These are phyloP conservation scores for Acrobasis repandana DNA, from an alignment of 2,888 invertebrate species.

Conservation along the genomic window DNA sequence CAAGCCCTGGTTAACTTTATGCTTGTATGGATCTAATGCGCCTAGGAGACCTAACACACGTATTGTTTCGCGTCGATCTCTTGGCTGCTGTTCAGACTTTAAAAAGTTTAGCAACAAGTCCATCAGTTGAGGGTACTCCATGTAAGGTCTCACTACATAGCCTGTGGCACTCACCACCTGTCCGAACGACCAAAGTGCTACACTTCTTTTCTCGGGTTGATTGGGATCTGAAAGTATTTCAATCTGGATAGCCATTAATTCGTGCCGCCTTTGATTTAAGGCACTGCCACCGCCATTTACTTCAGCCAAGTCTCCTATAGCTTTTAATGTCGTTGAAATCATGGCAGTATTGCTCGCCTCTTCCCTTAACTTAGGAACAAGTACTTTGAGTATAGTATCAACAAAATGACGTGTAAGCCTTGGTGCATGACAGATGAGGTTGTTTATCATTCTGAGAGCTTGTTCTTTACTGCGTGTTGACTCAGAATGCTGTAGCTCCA, in stretches of 20 bases:
- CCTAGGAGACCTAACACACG: constrained; percentile 97
- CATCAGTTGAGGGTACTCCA: constrained; percentile 94
- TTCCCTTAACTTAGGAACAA: constrained; percentile 95
- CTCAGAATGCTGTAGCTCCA: constrained; percentile 97
- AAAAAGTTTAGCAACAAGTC: constrained; percentile 96
- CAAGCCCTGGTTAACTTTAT: constrained; percentile 96
- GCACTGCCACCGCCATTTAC: constrained; percentile 93
- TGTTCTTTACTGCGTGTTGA: constrained; percentile 98
- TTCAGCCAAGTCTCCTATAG: constrained; percentile 97
- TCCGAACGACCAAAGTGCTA: constrained; percentile 97
- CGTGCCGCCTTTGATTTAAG: constrained; percentile 94
- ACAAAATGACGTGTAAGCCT: constrained; percentile 97
- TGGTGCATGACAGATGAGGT: constrained; percentile 96
- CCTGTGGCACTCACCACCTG: constrained; percentile 98
- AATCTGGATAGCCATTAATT: constrained; percentile 93
- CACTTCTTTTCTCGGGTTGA: constrained; percentile 95
- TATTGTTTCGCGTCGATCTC: constrained; percentile 94
- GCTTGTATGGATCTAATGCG: constrained; percentile 98
- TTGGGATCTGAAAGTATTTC: constrained; percentile 98
- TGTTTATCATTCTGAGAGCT: constrained; percentile 96
- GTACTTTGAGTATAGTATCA: constrained; percentile 94
- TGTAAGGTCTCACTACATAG: constrained; percentile 97
- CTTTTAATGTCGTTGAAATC: constrained; percentile 93
- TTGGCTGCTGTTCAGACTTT: constrained; percentile 95
- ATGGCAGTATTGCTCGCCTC: constrained; percentile 95